Evolutionary conservation across 2,797 vertebrate genomes (phyloP).

Genomic region (Enteromius thamalakanensis): DNA sequence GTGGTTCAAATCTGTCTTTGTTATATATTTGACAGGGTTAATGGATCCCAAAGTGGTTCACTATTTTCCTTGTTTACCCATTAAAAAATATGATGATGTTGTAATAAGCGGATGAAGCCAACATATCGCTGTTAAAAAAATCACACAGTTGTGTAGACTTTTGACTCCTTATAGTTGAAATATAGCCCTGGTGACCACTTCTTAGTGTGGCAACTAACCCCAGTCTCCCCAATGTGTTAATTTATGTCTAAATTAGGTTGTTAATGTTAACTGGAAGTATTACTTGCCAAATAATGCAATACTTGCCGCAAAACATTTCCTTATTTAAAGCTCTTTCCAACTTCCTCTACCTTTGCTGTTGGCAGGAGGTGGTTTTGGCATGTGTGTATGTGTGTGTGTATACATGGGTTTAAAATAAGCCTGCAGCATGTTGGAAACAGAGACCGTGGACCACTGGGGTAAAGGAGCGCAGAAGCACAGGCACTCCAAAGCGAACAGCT

Average conservation of each 20-base stretch:
- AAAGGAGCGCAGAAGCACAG: slow-evolving; percentile 58
- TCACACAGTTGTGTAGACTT: slow-evolving; percentile 1
- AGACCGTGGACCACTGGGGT: slow-evolving; percentile 59
- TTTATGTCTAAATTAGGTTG: slow-evolving; percentile 25
- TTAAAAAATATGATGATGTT: background rate
- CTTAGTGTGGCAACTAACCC: background rate
- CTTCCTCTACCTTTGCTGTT: slow-evolving; percentile 40
- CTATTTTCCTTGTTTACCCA: background rate
- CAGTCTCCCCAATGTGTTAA: slow-evolving; percentile 26
- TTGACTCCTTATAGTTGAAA: slow-evolving; percentile 3
- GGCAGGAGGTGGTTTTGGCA: slow-evolving; percentile 22
- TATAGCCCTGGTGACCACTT: background rate
- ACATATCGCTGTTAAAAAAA: background rate
- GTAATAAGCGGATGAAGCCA: background rate
- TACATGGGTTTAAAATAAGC: slow-evolving; percentile 60
- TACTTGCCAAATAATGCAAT: slow-evolving; percentile 25
- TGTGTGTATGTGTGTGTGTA: slow-evolving; percentile 39
- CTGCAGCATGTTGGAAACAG: slow-evolving; percentile 57
- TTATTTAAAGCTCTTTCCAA: slow-evolving; percentile 47
- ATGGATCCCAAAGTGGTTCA: slow-evolving; percentile 10
- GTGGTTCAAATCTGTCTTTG: background rate
- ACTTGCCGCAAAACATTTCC: slow-evolving; percentile 28
- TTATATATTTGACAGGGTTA: background rate
- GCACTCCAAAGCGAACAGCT: slow-evolving; percentile 61
- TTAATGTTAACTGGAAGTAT: slow-evolving; percentile 26